Conservation (phyloP, 2,888 invertebrate genomes). For the Nymphalis c-album region DNA sequence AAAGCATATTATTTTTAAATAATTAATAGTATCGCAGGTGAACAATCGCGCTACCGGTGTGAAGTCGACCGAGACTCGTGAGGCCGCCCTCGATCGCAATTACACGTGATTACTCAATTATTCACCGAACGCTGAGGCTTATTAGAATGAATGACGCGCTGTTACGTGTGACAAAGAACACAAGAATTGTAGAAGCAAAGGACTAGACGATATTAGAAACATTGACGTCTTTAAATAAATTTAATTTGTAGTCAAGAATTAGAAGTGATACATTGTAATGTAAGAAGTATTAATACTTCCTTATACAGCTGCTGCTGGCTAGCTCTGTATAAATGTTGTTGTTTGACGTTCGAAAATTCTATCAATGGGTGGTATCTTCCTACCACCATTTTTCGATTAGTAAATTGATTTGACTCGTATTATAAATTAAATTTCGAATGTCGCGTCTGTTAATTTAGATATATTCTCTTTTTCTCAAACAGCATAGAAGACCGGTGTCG, state of each 20-base stretch:
- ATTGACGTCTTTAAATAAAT: too few species aligned
- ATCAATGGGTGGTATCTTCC: too few species aligned
- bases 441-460: not conserved
- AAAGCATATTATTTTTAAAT: constrained; percentile 12
- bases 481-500: constrained; percentile 24
- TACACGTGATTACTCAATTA: constrained; percentile 64
- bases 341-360: too few species aligned
- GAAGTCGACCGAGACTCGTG: constrained; percentile 12
- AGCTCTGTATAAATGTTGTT: too few species aligned
- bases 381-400: too few species aligned
- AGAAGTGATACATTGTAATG: too few species aligned
- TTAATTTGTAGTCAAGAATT: too few species aligned
- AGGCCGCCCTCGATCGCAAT: constrained; percentile 36
- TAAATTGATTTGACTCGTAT: too few species aligned
- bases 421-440: not conserved
- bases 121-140: constrained; percentile 57
- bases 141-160: constrained; percentile 74
- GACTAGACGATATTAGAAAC: too few species aligned
- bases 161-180: constrained; percentile 46
- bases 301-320: too few species aligned
- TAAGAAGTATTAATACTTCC: too few species aligned
- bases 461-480: constrained; percentile 1
- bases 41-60: constrained; percentile 24
- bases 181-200: constrained; percentile 10
- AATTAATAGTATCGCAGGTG: constrained; percentile 31